Base-by-base conservation (phyloP, 2,113 vertebrate genomes). In the Chaetops frenatus region DNA sequence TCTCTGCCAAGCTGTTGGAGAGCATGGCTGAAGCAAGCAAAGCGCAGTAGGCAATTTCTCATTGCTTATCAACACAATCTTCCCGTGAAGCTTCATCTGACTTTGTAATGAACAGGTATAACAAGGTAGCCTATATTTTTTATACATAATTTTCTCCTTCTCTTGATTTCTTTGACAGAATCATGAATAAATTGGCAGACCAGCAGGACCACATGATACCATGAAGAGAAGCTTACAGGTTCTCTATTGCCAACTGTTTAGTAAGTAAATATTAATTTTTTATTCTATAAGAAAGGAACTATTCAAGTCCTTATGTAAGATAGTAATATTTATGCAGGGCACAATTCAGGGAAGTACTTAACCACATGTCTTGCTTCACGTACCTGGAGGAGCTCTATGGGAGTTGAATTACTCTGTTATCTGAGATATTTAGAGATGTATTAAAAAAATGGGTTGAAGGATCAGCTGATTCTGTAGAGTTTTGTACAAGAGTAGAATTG, bases 161-260 rank as follows among this genome's bases (percentile, higher is more conserved):
- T 91, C 70, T 88, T 76, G 15, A 66, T 97, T 91, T 96, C 79
- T 92, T 92, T 94, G 97, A 98, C 98, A 99, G 98, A 99, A 99
- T 98, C 99, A 99, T 99, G 99, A 99, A 98, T 99, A 99, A 99
- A 99, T 98, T 99, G 98, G 98, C 98, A 98, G 98, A 99, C 96
- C 98, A 98, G 96, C 98, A 98, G 98, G 99, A 99, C 98, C 98
- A 99, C 98, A 99, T 99, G 98, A 99, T 99, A 99, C 99, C 99
- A 99, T 99, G 99, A 99, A 99, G 99, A 99, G 98, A 98, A 99
- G 99, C 98, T 99, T 98, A 98, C 99, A 98, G 98, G 99, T 98
- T 98, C 99, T 99, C 98, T 98, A 98, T 98, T 98, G 98, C 98
- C 99, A 99, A 99, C 99, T 99, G 98, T 98, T 99, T 98, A 98